phyloP scores from a whole-genome alignment of 1,140 invertebrate genomes.

The Copidosoma floridanum region DNA sequence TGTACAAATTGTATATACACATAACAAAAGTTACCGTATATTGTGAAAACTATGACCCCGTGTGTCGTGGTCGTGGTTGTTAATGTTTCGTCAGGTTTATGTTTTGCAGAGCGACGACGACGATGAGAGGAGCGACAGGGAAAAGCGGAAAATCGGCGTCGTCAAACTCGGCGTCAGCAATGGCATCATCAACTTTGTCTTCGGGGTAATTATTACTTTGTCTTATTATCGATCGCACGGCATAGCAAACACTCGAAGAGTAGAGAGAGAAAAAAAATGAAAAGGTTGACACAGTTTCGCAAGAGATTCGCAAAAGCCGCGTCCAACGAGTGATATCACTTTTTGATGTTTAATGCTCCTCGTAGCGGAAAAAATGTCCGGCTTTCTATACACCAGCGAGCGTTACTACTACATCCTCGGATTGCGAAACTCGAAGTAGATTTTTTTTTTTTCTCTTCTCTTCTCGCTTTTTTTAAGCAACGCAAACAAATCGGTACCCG shows the following conservation, averaged over 20 bases:
- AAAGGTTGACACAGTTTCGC: too few species aligned
- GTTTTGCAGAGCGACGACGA: constrained; percentile 47
- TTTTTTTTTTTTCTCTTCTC: not conserved
- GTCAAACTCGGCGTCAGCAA: constrained; percentile 72
- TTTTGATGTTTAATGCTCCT: not conserved
- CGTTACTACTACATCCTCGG: not conserved
- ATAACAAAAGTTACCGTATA: too few species aligned
- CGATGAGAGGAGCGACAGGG: constrained; percentile 56
- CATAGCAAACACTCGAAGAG: too few species aligned
- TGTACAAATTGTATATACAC: too few species aligned
- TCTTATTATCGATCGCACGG: constrained; percentile 10
- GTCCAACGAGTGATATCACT: too few species aligned
- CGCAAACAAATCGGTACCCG: too few species aligned
- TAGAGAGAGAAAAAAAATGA: not conserved
- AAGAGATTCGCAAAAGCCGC: too few species aligned
- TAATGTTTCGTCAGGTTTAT: constrained; percentile 45
- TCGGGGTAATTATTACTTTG: constrained; percentile 64
- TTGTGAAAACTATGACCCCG: too few species aligned
- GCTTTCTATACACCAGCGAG: constrained; percentile 13
- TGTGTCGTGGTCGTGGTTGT: not conserved
- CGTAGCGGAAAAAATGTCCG: constrained; percentile 13
- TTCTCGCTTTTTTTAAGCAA: too few species aligned
- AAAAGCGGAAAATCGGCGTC: constrained; percentile 71
- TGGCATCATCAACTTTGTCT: constrained; percentile 74
- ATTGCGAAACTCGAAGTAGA: constrained; percentile 4